Conservation (phyloP, 1,140 invertebrate genomes). For the Dinothrombium tinctorium region DNA sequence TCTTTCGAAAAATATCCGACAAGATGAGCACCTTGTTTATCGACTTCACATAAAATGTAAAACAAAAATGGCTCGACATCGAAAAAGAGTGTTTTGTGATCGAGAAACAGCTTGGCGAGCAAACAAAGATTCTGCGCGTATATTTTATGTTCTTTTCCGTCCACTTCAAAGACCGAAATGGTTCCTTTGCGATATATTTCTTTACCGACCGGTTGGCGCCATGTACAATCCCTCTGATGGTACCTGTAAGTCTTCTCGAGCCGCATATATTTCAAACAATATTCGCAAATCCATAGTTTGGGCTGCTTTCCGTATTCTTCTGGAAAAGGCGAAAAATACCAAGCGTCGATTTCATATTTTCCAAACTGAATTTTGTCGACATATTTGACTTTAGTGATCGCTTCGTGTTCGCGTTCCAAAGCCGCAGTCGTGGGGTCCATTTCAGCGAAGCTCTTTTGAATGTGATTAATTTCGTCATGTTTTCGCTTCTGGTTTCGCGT, state of each 20-base stretch:
- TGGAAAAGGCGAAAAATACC: conserved; percentile 97
- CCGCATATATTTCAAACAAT: conserved; percentile 89
- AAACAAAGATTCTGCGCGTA: conserved; percentile 92
- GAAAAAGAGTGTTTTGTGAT: conserved; percentile 92
- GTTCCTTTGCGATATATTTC: conserved; percentile 65
- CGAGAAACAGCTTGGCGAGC: conserved; percentile 80
- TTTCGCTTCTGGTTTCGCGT: conserved; percentile 91
- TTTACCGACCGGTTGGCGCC: conserved; percentile 58
- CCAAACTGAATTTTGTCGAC: conserved; percentile 90
- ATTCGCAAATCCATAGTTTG: conserved; percentile 91
- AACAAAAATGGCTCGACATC: conserved; percentile 94
- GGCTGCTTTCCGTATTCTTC: conserved; percentile 85
- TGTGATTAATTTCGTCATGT: conserved; percentile 97
- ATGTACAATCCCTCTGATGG: conserved; percentile 50
- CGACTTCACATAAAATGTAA: conserved; percentile 84
- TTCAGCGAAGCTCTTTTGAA: conserved; percentile 60
- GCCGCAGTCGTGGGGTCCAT: conserved; percentile 93
- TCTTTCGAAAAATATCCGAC: conserved; percentile 99
- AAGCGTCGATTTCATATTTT: conserved; percentile 88
- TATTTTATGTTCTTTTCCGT: conserved; percentile 68
- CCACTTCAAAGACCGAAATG: conserved; percentile 28
- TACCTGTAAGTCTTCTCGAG: conserved; percentile 69
- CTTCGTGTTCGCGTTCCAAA: conserved; percentile 93
- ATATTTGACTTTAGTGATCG: conserved; percentile 56
- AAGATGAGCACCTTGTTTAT: conserved; percentile 74